phyloP scores from a whole-genome alignment of 92 coral and sea anemone species.

The Desmophyllum pertusum region DNA sequence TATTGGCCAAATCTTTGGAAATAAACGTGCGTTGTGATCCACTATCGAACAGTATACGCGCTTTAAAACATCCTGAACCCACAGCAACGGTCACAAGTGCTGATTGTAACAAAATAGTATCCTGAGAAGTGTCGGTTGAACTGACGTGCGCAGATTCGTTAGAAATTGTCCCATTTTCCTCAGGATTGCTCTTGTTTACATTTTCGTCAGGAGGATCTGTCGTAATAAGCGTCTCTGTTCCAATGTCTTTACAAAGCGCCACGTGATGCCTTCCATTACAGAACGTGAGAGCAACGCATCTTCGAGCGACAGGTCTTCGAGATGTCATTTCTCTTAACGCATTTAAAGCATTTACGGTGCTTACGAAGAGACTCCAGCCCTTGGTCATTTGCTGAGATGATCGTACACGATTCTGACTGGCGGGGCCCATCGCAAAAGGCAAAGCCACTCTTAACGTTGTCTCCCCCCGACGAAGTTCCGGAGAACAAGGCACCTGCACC shows the following conservation, averaged over 20 bases:
- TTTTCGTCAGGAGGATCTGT: background rate
- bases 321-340: background rate
- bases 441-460: slow-evolving; percentile 7
- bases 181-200: slow-evolving; percentile 7
- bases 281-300: slow-evolving; percentile 3
- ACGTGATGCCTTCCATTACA: too few relatives aligned
- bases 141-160: slow-evolving; percentile 4
- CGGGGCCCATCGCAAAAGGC: background rate
- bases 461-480: slow-evolving; percentile 14
- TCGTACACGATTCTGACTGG: too few relatives aligned
- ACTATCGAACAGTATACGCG: slow-evolving; percentile 19
- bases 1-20: too few relatives aligned
- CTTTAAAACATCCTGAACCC: slow-evolving; percentile 2
- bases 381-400: too few relatives aligned
- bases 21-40: slow-evolving; percentile 21
- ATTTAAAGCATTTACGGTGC: too few relatives aligned
- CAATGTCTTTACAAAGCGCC: too few relatives aligned
- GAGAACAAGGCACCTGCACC: slow-evolving; percentile 3
- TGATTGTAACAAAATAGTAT: background rate
- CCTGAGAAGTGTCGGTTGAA: slow-evolving; percentile 7
- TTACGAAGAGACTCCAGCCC: too few relatives aligned
- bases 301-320: slow-evolving; percentile 10
- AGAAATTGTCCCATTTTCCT: background rate
- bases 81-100: slow-evolving; percentile 13
- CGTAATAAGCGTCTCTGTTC: background rate